Conservation (phyloP, 92 coral and sea anemone genomes). For the Palythoa grandiflora region DNA sequence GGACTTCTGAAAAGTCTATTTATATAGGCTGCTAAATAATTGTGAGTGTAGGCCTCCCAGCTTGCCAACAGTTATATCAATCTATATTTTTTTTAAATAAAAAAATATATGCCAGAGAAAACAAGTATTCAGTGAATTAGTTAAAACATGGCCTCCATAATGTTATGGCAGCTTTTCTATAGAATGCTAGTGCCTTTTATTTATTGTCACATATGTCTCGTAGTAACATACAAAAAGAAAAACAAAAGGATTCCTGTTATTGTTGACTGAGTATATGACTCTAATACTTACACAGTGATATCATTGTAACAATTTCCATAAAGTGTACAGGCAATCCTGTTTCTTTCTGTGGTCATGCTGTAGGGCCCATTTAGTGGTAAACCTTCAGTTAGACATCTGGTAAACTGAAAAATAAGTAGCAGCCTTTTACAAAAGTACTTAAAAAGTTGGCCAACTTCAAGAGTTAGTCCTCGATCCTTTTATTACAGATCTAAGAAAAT, state of each 20-base stretch:
- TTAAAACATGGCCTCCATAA: background rate
- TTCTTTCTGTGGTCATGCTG: constrained; percentile 4
- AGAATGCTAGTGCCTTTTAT: background rate
- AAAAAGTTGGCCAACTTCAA: background rate
- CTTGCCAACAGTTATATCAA: background rate
- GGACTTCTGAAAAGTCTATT: background rate
- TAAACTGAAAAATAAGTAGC: constrained; percentile 13
- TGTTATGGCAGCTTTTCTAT: background rate
- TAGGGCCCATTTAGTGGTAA: constrained; percentile 26
- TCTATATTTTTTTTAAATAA: background rate
- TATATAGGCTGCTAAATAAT: background rate
- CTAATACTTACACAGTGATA: constrained; percentile 13
- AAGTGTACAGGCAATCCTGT: constrained; percentile 26
- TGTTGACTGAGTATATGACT: background rate
- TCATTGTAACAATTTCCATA: constrained; percentile 20
- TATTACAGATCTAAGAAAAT: background rate
- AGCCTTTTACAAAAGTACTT: background rate
- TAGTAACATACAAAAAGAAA: too few relatives aligned
- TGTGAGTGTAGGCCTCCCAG: background rate
- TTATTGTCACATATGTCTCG: background rate
- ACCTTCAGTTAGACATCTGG: constrained; percentile 35
- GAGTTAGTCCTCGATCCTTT: background rate
- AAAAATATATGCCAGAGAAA: background rate
- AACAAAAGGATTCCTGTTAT: too few relatives aligned
- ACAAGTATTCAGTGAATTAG: background rate